Percentiles rank a stretch among this genome's conserved stretches.
phyloP scores from a whole-genome alignment of 2,113 vertebrate species.

The Gymnobelideus leadbeateri region DNA sequence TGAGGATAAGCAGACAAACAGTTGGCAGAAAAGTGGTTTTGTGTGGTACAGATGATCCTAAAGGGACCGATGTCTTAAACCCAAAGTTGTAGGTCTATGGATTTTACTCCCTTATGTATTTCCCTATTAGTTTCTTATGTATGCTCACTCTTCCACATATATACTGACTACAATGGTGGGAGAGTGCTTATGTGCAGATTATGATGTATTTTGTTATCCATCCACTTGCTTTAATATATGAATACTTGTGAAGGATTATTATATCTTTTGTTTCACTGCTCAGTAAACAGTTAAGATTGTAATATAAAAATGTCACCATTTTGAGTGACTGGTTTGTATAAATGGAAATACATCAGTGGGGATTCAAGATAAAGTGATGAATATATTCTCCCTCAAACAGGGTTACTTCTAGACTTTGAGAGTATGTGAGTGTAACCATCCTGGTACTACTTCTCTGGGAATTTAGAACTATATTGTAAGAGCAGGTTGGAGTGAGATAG shows the following conservation, averaged over 20 bases:
- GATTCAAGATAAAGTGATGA: not conserved
- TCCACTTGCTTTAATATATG: not conserved
- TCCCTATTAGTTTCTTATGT: not conserved
- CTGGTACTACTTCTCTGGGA: not conserved
- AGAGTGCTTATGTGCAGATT: not conserved
- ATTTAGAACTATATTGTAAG: not conserved
- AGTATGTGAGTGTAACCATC: not conserved
- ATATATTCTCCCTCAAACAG: not conserved
- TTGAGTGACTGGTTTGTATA: not conserved
- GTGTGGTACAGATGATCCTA: not conserved
- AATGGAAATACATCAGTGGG: not conserved
- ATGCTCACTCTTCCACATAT: not conserved
- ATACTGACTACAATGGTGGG: not conserved
- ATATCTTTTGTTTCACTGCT: not conserved
- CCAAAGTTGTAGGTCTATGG: not conserved
- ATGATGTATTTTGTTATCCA: not conserved
- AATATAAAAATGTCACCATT: not conserved
- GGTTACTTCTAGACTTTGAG: not conserved
- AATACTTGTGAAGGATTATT: not conserved
- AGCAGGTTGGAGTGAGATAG: not conserved
- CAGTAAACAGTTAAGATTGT: not conserved
- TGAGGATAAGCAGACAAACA: not conserved
- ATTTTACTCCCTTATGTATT: not conserved
- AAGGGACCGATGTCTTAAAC: not conserved
- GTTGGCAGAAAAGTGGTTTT: not conserved